A percentile compares a stretch with the other conserved stretches of the same genome.
Evolutionary conservation across 1,140 invertebrate genomes (phyloP).

Genomic region (Pseudomyrmex cubaensis): DNA sequence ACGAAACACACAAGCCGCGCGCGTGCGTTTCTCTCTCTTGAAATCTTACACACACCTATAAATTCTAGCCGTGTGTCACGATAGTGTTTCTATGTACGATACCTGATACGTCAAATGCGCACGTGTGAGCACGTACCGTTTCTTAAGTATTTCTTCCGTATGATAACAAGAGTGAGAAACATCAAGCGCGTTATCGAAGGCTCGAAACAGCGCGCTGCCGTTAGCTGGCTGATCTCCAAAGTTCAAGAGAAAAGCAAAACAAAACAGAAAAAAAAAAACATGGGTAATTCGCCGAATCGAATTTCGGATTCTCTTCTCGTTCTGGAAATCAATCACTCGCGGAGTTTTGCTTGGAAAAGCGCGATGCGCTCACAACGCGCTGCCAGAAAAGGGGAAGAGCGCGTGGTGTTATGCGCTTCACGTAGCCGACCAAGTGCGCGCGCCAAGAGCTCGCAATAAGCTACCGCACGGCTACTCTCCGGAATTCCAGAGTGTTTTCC

Average conservation of each 20-base stretch:
- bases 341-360: background rate
- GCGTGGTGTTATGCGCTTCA: slow-evolving; percentile 55
- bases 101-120: background rate
- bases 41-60: no score
- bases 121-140: background rate
- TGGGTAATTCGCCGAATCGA: slow-evolving; percentile 2
- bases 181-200: background rate
- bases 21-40: no score
- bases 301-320: background rate
- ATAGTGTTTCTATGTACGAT: no score
- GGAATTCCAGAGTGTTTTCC: slow-evolving; percentile 67
- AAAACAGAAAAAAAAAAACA: background rate
- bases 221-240: slow-evolving; percentile 56
- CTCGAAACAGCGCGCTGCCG: slow-evolving; percentile 16
- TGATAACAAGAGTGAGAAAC: background rate
- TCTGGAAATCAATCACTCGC: slow-evolving; percentile 53
- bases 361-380: slow-evolving; percentile 22
- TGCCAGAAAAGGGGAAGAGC: slow-evolving; percentile 60
- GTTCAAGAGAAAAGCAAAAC: slow-evolving; percentile 33
- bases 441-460: slow-evolving; percentile 55
- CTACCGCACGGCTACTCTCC: slow-evolving; percentile 52
- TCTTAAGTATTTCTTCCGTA: no score
- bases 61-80: no score
- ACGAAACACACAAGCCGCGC: no score
- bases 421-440: slow-evolving; percentile 60